Base-by-base conservation (phyloP, 2,113 vertebrate species). In the Puffinus mauretanicus region DNA sequence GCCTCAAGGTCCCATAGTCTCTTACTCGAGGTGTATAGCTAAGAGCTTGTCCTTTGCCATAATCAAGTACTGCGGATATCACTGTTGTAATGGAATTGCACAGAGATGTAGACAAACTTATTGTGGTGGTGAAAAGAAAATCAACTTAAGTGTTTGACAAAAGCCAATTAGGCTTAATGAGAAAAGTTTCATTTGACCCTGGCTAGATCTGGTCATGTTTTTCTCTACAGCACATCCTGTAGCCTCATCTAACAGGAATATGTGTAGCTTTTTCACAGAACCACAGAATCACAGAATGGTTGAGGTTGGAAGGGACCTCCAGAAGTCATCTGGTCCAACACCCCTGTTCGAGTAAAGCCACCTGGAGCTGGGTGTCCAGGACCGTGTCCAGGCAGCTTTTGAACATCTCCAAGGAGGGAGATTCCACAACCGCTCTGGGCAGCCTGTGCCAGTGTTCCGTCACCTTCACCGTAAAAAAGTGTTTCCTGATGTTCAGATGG, bases 301-400 rank as follows among this genome's bases (percentile, higher is more conserved):
- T 73, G 42, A 82, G 24, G 10, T 17, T 64, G 13, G 42, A 84
- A 82, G 18, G 12, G 16, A 36, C 17, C 5, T 71, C 62, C 2
- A 1, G 20, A 67, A 67, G 10, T 46, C 17, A 32, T 32, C 21
- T 64, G 9, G 29, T 71, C 22, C 24, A 38, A 8, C 15, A 2
- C 16, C 4, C 0, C 0, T n/a, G 8, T 58, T 69, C 54, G 30
- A 46, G 21, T 51, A 42, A 22, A 1, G 0, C 6, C 2, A 2
- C 17, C 42, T 64, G 38, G 27, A 79, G 16, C 3, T 2, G 3
- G 13, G 17, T 49, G 30, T 11, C 15, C 18, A 26, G 0, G 0
- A 14, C 4, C 5, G 2, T 49, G 6, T 86, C 29, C 46, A 47
- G 46, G 19, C 3, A 3, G 24, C n/a, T 82, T 82, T 69, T 49